Evolutionary conservation across 2,113 vertebrate genomes (phyloP).

Genomic region (Fulica atra): DNA sequence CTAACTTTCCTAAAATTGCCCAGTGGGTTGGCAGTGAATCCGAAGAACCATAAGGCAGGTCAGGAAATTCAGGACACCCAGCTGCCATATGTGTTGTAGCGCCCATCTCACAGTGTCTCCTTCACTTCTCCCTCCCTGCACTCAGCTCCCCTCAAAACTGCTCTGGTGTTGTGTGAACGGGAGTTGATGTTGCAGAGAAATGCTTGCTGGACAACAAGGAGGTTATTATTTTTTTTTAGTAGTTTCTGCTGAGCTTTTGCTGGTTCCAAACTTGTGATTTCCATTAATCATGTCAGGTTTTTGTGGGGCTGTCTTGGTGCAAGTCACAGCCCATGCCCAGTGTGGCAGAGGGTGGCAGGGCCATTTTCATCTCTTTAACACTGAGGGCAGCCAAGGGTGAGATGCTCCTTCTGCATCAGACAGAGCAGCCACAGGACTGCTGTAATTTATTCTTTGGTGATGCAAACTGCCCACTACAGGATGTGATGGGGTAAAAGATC

Average conservation of each 20-base stretch:
- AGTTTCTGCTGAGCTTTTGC: not conserved
- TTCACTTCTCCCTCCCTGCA: slow-evolving; percentile 63
- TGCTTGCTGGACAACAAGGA: slow-evolving; percentile 62
- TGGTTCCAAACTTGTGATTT: not conserved
- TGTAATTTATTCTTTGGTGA: not conserved
- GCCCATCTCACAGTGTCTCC: slow-evolving; percentile 39
- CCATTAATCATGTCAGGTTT: slow-evolving; percentile 13
- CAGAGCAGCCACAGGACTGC: not conserved
- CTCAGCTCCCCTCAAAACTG: slow-evolving; percentile 75
- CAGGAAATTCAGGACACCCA: slow-evolving; percentile 75
- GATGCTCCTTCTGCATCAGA: not conserved
- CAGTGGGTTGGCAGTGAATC: slow-evolving; percentile 68
- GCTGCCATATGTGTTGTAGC: slow-evolving; percentile 47
- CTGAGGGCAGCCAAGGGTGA: not conserved
- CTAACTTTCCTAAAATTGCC: slow-evolving; percentile 59
- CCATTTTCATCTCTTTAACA: not conserved
- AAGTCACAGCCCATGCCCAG: not conserved
- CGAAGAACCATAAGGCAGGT: slow-evolving; percentile 71
- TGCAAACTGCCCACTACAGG: not conserved
- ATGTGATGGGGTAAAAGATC: slow-evolving; percentile 9
- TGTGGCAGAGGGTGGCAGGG: not conserved
- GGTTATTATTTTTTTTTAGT: not conserved
- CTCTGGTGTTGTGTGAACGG: slow-evolving; percentile 20
- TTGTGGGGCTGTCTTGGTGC: not conserved
- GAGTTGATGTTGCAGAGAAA: slow-evolving; percentile 76